These are phyloP conservation scores for Sebastes paucispinis DNA, from an alignment of 2,797 vertebrate genomes.

Conservation along the genomic window DNA sequence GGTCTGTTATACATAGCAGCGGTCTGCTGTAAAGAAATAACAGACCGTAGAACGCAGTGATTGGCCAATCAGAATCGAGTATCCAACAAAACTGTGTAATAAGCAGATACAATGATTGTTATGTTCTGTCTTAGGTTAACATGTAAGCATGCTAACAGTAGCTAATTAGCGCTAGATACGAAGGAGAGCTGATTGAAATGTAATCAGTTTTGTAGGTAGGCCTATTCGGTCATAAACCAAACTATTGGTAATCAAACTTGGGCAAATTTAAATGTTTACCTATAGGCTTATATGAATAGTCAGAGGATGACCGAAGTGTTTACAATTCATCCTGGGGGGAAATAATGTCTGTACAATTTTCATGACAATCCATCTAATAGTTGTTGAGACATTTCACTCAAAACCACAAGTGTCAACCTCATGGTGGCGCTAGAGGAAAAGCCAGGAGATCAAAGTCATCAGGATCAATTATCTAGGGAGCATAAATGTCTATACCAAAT, in stretches of 20 bases:
- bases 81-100: too few species aligned
- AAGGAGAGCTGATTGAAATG: not conserved
- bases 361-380: not conserved
- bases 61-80: too few species aligned
- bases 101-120: not conserved
- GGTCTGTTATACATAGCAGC: too few species aligned
- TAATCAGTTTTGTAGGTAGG: not conserved
- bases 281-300: not conserved
- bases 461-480: not conserved
- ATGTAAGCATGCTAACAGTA: not conserved
- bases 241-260: not conserved
- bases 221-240: not conserved
- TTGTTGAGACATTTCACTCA: not conserved
- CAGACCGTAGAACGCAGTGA: too few species aligned
- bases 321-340: not conserved
- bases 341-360: not conserved
- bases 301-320: not conserved
- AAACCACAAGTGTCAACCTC: not conserved
- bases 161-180: not conserved
- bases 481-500: not conserved
- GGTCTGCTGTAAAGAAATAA: too few species aligned
- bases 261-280: rapidly evolving
- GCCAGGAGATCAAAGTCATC: not conserved
- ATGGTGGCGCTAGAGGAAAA: not conserved
- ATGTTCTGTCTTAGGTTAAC: not conserved